Evolutionary conservation across 2,797 vertebrate species (phyloP).

Genomic region (Alosa sapidissima): DNA sequence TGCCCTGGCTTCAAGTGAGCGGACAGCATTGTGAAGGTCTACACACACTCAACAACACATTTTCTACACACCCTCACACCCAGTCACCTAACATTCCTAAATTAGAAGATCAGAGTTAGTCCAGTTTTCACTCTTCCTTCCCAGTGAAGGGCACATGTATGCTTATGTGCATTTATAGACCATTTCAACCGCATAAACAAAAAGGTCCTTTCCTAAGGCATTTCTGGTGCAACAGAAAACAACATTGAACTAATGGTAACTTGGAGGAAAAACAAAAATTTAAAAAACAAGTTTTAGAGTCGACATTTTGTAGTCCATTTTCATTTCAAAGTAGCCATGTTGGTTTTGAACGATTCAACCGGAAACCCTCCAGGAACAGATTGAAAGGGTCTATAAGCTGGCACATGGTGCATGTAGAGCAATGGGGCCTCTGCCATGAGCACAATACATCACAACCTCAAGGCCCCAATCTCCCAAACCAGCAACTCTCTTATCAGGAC

Average conservation of each 20-base stretch:
- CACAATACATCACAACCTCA: background rate
- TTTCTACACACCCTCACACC: conserved; percentile 2
- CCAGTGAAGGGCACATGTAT: background rate
- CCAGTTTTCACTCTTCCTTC: background rate
- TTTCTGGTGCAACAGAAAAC: no score
- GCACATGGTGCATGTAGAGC: background rate
- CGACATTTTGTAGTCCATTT: no score
- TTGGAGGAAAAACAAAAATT: no score
- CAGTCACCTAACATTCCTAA: conserved; percentile 26
- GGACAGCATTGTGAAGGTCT: conserved; percentile 27
- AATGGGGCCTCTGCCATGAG: background rate
- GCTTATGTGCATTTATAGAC: background rate
- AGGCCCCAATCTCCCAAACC: background rate
- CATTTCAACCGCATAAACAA: no score
- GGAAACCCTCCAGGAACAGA: background rate
- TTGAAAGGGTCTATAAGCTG: no score
- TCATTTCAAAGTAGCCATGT: no score
- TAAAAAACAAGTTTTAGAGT: no score
- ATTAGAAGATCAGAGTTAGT: background rate
- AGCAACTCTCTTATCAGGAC: background rate
- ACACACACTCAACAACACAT: conserved; percentile 20
- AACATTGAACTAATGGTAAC: no score
- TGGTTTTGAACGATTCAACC: no score
- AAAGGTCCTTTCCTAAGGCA: no score
- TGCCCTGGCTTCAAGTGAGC: conserved; percentile 27